Evolutionary conservation across 2,113 vertebrate genomes (phyloP), one percentile per base, ranked within the genome.

Genomic region (Leiothrix lutea): DNA sequence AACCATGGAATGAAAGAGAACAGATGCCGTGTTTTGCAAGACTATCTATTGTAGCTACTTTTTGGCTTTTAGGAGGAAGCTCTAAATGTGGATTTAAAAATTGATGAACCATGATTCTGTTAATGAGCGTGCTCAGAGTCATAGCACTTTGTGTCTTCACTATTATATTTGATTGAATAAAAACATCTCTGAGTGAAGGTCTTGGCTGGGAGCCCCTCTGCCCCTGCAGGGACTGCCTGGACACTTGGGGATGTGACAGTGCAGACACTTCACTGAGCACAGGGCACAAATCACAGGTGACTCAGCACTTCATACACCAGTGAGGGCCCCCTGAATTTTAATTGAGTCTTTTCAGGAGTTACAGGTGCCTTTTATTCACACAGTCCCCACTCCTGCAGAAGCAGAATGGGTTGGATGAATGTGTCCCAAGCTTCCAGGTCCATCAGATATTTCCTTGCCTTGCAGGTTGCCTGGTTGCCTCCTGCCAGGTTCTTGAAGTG

Each of bases 1-100:
- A 96, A 92, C 69, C 74, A 82, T 88, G 91, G 94, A 97, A 97
- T 93, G 94, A 98, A 95, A 90, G 86, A 94, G 92, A 95, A 81
- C 96, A 96, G 96, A 95, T 89, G 96, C 95, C 38, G 51, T 92
- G 29, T 94, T 93, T 91, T 96, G 47, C 84, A 75, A 90, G 44
- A 69, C 58, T 94, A 91, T 96, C 64, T 94, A 83, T 97, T 93
- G 86, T 95, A 77, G 75, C 95, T 96, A 75, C 92, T 97, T 95
- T 88, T 86, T 96, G 74, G 74, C 75, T 93, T 95, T 94, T 82
- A 82, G 78, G 69, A 90, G 60, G 77, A 88, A 88, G 40, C 71
- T 97, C 82, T 65, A 92, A 92, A 95, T 90, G 69, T 73, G 92
- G 86, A 93, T 96, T 92, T 96, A 96, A 96, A 97, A 94, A 91